Evolutionary conservation across 2,113 vertebrate genomes (phyloP).

Genomic region (Caranx melampygus): DNA sequence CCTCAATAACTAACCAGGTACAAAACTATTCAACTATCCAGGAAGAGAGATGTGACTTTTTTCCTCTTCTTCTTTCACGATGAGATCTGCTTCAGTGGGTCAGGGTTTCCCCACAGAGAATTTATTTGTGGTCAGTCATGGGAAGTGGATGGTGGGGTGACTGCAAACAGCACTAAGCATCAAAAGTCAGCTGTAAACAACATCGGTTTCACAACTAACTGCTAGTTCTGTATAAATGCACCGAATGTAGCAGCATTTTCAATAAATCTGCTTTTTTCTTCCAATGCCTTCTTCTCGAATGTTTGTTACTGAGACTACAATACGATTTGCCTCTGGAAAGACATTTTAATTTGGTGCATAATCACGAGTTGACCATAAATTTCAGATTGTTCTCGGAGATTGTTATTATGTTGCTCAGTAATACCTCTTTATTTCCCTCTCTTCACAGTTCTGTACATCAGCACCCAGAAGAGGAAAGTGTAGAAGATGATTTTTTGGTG

Average conservation of each 20-base stretch:
- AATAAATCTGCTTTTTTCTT: neutral
- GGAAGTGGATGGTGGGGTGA: constrained; percentile 24
- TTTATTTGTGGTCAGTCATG: neutral
- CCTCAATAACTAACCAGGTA: neutral
- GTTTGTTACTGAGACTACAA: neutral
- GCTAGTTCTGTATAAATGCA: neutral
- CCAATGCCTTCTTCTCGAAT: neutral
- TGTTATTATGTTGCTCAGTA: neutral
- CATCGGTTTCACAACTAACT: neutral
- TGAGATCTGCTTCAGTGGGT: constrained; percentile 6
- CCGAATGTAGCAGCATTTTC: neutral
- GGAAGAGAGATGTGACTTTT: neutral
- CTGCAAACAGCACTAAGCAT: neutral
- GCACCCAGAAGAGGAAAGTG: constrained; percentile 99
- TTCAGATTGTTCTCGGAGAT: neutral
- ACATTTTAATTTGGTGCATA: neutral
- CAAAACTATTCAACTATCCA: neutral
- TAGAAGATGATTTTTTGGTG: constrained; percentile 76
- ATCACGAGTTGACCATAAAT: neutral
- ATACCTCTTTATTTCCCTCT: constrained; percentile 9
- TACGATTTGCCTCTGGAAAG: neutral
- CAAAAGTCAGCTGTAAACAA: constrained; percentile 10
- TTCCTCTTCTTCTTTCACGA: neutral
- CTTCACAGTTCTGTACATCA: constrained; percentile 95
- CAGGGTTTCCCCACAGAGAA: constrained; percentile 9